Base-by-base conservation (phyloP, 2,797 vertebrate species). In the Typhlichthys subterraneus region DNA sequence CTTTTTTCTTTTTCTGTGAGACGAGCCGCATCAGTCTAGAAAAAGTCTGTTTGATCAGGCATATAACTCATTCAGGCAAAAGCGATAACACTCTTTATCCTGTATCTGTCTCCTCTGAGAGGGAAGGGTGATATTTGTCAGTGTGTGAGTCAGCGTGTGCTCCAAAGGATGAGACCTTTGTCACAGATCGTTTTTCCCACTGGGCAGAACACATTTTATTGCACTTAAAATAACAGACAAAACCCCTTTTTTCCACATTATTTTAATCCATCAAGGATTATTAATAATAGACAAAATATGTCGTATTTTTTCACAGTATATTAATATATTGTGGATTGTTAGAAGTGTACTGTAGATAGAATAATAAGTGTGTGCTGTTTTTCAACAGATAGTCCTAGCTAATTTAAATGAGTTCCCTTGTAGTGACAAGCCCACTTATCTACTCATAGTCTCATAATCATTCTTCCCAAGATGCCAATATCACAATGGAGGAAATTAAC, bases 71-170 rank as follows among this genome's bases (percentile, higher is more conserved):
- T 70, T 63, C 59, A 61, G 65, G 33, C 59, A 42, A 57, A 67
- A 57, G 11, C 66, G 70, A 82, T 75, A 61, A 73, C 14, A 58
- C 56, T 59, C 59, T 54, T 46, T 52, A 53, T 42, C 64, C 17
- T 10, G 33, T 46, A 59, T 83, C 63, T 17, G 57, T 63, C 67
- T 77, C 63, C 53, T 82, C 49, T 63, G 29, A 69, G 58, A 61
- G 61, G n/a, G 15, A 29, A 17, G 15, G 49, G 50, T 42, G 4
- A 38, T 74, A 53, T 33, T 42, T 60, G n/a, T 61, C 53, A 54
- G 17, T 11, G 52, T 79, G 31, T 17, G 42, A 70, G 58, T 59
- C 54, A 65, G n/a, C 53, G 8, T 67, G 71, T 76, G 12, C 54
- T 71, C 50, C 8, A 29, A 23, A 38, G 52, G 33, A 72, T 75